Base-by-base conservation (phyloP, 2,888 invertebrate species). In the Tanytarsus gracilentus region DNA sequence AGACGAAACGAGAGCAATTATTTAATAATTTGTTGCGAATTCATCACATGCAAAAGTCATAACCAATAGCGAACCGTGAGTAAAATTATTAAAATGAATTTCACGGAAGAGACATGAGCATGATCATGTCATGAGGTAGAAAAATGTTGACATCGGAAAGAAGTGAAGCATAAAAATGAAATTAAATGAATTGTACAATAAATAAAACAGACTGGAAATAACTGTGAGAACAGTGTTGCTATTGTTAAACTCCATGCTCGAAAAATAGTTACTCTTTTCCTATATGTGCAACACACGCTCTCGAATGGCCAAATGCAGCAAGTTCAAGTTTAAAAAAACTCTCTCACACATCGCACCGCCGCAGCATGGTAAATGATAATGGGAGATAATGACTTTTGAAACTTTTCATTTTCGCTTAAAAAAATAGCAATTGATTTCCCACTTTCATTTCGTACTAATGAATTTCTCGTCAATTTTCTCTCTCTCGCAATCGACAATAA, bases 11-110 rank as follows among this genome's bases (percentile, higher is more conserved):
- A 33, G 33, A 33, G 9, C 11, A 33, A 33, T 33, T 2, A n/a
- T 33, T 33, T n/a, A n/a, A n/a, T n/a, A n/a, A n/a, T n/a, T n/a
- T n/a, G n/a, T 8, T 30, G 6, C 30, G 9, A 9, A 30, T 8
- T 6, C 30, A n/a, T 23, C 36, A 16, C n/a, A 25, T 14, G 21
- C 11, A 55, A 55, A 55, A 33, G 14, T n/a, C n/a, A n/a, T n/a
- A n/a, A n/a, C n/a, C n/a, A n/a, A n/a, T 36, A 11, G 25, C 18
- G 6, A 26, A 55, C 39, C 53, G 53, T 55, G 53, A 55, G 53
- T 21, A 30, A 55, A n/a, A 55, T 39, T 55, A 55, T 55, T 55
- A 55, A 39, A n/a, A n/a, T n/a, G n/a, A n/a, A n/a, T n/a, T n/a
- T n/a, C n/a, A n/a, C 36, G 53, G 36, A n/a, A n/a, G 21, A 36